Conservation (phyloP, 2,113 vertebrate genomes). For the Lasiurus borealis region DNA sequence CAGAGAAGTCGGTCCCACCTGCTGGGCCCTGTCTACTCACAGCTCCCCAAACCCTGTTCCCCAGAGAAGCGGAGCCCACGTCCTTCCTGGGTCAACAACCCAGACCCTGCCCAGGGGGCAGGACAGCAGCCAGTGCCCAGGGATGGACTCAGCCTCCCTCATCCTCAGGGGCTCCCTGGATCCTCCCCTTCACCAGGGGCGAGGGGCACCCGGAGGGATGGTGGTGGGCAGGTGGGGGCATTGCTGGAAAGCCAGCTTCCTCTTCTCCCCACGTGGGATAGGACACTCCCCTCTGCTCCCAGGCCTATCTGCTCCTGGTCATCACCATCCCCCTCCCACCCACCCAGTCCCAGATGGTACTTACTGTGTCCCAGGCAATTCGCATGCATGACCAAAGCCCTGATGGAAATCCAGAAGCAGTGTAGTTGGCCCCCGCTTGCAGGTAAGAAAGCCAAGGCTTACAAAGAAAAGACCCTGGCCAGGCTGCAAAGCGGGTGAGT, state of each 20-base stretch:
- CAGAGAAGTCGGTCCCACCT: rapidly evolving
- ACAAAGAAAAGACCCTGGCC: background rate
- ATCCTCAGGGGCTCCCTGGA: background rate
- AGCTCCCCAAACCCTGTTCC: background rate
- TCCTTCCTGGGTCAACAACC: background rate
- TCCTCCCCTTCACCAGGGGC: background rate
- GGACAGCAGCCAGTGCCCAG: background rate
- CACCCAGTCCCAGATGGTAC: background rate
- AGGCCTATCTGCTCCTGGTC: background rate
- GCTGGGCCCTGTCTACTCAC: background rate
- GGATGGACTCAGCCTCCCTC: too few relatives aligned
- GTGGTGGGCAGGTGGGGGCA: background rate
- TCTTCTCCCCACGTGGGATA: background rate
- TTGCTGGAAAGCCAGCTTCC: background rate
- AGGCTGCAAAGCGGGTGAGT: background rate
- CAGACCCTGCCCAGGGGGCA: background rate
- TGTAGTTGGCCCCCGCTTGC: background rate
- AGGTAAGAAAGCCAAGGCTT: background rate
- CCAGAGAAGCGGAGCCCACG: background rate
- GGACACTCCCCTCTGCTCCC: background rate
- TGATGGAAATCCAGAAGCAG: background rate
- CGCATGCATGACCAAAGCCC: background rate
- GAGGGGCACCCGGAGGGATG: background rate
- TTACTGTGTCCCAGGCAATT: too few relatives aligned
- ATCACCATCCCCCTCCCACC: background rate